Percentiles rank a stretch among this genome's conserved stretches.
Conservation (phyloP, 2,888 invertebrate genomes). For the Abrostola triplasia region DNA sequence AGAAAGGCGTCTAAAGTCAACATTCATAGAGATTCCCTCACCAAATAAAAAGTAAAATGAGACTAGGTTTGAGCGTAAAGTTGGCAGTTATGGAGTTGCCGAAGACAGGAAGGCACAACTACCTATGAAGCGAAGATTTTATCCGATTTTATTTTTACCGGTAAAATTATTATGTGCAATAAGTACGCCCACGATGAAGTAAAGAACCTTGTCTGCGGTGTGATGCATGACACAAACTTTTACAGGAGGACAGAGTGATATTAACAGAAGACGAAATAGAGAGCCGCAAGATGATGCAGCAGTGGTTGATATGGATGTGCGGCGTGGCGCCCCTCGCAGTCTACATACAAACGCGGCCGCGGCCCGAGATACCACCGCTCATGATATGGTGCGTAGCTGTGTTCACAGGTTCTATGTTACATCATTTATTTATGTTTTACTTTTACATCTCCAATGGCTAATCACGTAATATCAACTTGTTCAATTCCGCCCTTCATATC, state of each 20-base stretch:
- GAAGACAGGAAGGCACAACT: too few relatives aligned
- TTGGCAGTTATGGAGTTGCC: too few relatives aligned
- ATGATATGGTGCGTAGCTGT: conserved; percentile 77
- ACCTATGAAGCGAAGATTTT: too few relatives aligned
- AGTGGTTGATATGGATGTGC: conserved; percentile 78
- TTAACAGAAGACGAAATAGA: conserved; percentile 60
- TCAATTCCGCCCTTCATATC: too few relatives aligned
- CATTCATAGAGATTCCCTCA: too few relatives aligned
- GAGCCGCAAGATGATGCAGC: conserved; percentile 71
- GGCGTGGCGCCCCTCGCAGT: conserved; percentile 70
- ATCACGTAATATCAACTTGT: background rate
- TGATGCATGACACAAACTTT: background rate
- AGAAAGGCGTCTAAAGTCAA: too few relatives aligned
- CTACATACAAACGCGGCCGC: conserved; percentile 74
- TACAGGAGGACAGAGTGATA: conserved; percentile 51
- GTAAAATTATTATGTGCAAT: too few relatives aligned
- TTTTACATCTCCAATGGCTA: background rate
- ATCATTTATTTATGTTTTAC: background rate
- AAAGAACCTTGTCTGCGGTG: too few relatives aligned
- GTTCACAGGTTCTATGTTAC: conserved; percentile 1
- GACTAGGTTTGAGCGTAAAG: too few relatives aligned
- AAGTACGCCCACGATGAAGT: too few relatives aligned
- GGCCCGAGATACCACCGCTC: conserved; percentile 71
- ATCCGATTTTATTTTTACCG: too few relatives aligned
- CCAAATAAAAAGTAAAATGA: too few relatives aligned